Conservation (phyloP, 2,888 invertebrate genomes). For the Incurvaria masculella region DNA sequence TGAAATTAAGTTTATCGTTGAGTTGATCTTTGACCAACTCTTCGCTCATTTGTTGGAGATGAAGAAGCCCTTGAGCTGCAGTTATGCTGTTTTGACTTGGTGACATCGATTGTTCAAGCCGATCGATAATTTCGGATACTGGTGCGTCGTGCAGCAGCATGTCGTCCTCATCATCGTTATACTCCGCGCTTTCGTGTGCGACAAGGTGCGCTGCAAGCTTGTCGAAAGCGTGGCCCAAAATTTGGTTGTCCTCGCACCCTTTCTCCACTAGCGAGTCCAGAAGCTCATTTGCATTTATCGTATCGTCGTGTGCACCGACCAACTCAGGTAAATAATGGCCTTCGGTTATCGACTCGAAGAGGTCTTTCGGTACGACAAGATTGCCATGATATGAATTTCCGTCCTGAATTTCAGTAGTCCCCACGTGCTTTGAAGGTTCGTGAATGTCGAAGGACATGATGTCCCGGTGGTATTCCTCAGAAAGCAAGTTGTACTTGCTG, state of each 20-base stretch:
- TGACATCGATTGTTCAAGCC: slow-evolving; percentile 59
- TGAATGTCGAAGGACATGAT: slow-evolving; percentile 44
- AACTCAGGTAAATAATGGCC: slow-evolving; percentile 47
- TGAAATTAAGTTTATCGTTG: neutral
- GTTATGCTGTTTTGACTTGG: slow-evolving; percentile 27
- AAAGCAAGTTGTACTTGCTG: slow-evolving; percentile 24
- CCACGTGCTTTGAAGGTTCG: slow-evolving; percentile 26
- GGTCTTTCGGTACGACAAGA: slow-evolving; percentile 39
- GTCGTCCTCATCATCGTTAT: slow-evolving; percentile 47
- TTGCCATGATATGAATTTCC: slow-evolving; percentile 16
- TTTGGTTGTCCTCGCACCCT: slow-evolving; percentile 60
- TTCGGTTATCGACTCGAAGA: slow-evolving; percentile 49
- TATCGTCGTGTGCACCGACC: slow-evolving; percentile 46
- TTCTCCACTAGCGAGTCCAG: slow-evolving; percentile 60
- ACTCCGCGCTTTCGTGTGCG: slow-evolving; percentile 34
- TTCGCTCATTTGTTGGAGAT: slow-evolving; percentile 12
- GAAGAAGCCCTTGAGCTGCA: slow-evolving; percentile 13
- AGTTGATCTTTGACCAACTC: slow-evolving; percentile 1
- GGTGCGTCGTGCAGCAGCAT: slow-evolving; percentile 45
- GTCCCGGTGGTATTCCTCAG: slow-evolving; percentile 35
- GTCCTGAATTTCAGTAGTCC: slow-evolving; percentile 21
- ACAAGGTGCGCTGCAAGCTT: slow-evolving; percentile 38
- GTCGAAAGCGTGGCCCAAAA: slow-evolving; percentile 42
- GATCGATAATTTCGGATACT: slow-evolving; percentile 59
- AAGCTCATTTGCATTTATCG: slow-evolving; percentile 38